A percentile compares a stretch with the other conserved stretches of the same genome.
phyloP scores from a whole-genome alignment of 2,797 vertebrate genomes.

The Neosalanx taihuensis region DNA sequence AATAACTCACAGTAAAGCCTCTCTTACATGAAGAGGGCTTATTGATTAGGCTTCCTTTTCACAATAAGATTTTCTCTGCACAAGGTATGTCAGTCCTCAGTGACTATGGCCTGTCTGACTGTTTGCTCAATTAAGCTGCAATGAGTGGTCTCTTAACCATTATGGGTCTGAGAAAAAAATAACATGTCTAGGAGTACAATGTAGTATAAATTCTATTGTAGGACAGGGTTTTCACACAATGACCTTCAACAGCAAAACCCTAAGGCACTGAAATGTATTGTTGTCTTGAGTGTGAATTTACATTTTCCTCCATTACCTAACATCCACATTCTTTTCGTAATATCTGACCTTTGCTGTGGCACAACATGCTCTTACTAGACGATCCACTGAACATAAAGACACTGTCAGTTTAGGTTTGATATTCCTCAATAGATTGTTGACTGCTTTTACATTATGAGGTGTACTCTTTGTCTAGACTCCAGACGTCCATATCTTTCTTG shows the following conservation, averaged over 20 bases:
- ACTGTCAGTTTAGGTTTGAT: background rate
- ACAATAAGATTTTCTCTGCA: constrained; percentile 47
- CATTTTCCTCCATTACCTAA: background rate
- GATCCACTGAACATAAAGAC: background rate
- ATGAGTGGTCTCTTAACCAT: background rate
- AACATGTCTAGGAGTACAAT: background rate
- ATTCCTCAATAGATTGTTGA: constrained; percentile 12
- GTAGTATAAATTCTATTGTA: background rate
- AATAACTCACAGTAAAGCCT: constrained; percentile 39
- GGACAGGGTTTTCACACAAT: constrained; percentile 3
- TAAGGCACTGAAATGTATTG: background rate
- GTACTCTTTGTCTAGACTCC: constrained; percentile 5
- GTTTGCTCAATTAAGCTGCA: constrained; percentile 32
- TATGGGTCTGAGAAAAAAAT: constrained; percentile 2
- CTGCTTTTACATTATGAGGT: constrained; percentile 7
- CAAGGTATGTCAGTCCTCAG: constrained; percentile 25
- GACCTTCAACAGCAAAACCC: constrained; percentile 7
- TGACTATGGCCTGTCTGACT: constrained; percentile 26
- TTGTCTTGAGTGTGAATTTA: background rate
- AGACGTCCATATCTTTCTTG: background rate
- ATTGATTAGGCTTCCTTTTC: constrained; percentile 50
- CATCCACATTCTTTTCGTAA: background rate
- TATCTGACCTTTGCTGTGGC: background rate
- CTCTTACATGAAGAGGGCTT: constrained; percentile 50
- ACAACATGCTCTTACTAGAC: background rate